Conservation (phyloP, 2,888 invertebrate genomes). For the Ophion slaviceki region DNA sequence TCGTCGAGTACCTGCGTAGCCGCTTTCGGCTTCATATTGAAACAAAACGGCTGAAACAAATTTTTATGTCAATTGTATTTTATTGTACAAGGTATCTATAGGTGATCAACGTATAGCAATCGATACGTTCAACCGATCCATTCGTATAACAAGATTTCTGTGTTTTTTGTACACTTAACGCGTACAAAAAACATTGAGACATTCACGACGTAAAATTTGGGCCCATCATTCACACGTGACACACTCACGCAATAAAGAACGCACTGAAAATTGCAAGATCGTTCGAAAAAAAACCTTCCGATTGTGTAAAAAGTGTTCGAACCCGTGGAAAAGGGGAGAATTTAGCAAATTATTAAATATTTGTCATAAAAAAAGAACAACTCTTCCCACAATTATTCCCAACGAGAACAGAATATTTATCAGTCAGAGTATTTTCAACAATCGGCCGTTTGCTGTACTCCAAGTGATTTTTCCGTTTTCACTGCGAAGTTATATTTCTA, state of each 20-base stretch:
- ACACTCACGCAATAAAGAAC: neutral
- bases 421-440: neutral
- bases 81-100: conserved; percentile 49
- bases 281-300: no score
- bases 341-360: no score
- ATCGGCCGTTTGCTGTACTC: neutral
- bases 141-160: conserved; percentile 36
- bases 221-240: neutral
- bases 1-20: neutral
- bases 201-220: conserved; percentile 38
- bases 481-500: neutral
- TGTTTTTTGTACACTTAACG: conserved; percentile 27
- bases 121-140: conserved; percentile 2
- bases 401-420: no score
- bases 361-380: no score
- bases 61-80: conserved; percentile 20
- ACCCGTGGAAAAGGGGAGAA: no score
- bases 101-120: conserved; percentile 21
- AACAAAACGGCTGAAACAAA: neutral
- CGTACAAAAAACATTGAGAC: neutral
- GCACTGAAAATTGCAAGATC: no score
- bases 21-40: neutral
- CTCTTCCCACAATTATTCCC: no score
- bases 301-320: no score
- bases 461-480: neutral